Base-by-base conservation (phyloP, 2,888 invertebrate genomes). In the Marronus borbonicus region DNA sequence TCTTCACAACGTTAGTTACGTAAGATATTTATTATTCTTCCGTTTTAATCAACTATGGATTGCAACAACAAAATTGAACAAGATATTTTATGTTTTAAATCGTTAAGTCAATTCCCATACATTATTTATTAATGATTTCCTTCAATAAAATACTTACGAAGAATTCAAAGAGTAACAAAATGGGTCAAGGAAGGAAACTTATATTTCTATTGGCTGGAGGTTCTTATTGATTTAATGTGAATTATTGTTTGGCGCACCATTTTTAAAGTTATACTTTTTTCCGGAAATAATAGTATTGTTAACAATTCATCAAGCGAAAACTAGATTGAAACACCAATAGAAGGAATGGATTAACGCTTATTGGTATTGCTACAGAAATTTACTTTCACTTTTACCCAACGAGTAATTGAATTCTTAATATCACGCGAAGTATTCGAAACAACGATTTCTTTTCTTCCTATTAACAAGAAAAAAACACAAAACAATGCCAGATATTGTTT, bases 221-320 rank as follows among this genome's bases (percentile, higher is more conserved):
- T 58, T 20, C 62, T 14, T 62, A 62, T 62, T 31, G 62, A 62
- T 62, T 62, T 62, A 20, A 62, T 62, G 62, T 62, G 62, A 31
- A 62, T 62, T 62, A 62, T 62, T 31, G 24, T 31, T 62, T 31
- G 31, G 62, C 62, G 62, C 62, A 31, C 31, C 62, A 14, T 31
- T 62, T 62, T 62, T 2, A 31, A 62, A 62, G 62, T 62, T 31
- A 62, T 28, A 62, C 62, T 62, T 58, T 58, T n/a, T 58, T n/a
- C 62, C 14, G 28, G 62, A 62, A 62, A 62, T 62, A 10, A 62
- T 31, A 62, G 28, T 10, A 14, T 14, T 24, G 62, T 62, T 31
- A 31, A 31, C 31, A 62, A 31, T 58, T 58, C 31, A 7, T 24
- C 20, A 8, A 28, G 12, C 2, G 20, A 20, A 10, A 60, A 8